phyloP scores from a whole-genome alignment of 2,797 vertebrate genomes.

The Hydrolagus colliei region DNA sequence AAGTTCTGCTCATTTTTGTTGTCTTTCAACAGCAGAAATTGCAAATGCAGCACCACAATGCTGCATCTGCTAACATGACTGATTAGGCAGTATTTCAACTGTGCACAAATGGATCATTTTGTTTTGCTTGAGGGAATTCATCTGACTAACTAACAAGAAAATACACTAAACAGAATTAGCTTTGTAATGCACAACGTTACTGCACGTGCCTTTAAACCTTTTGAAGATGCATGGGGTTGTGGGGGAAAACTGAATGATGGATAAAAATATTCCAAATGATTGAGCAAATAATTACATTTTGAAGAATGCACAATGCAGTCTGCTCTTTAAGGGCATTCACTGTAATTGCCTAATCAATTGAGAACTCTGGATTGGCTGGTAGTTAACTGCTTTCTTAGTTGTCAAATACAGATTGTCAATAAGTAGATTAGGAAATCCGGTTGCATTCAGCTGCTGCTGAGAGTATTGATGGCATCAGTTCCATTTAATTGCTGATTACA shows the following conservation, averaged over 20 bases:
- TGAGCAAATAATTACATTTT: not conserved
- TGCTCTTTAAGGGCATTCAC: not conserved
- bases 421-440: not conserved
- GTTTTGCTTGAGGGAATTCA: slow-evolving; percentile 2
- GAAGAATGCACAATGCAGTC: not conserved
- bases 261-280: not conserved
- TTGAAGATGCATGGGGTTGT: no score
- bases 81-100: slow-evolving; percentile 18
- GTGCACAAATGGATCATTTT: slow-evolving; percentile 25
- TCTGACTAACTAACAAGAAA: slow-evolving; percentile 15
- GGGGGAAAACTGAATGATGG: not conserved
- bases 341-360: not conserved
- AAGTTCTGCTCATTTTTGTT: slow-evolving; percentile 16
- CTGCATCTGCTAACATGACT: slow-evolving; percentile 22
- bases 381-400: not conserved
- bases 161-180: slow-evolving; percentile 23
- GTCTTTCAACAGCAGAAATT: not conserved
- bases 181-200: not conserved
- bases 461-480: not conserved
- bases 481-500: slow-evolving; percentile 9
- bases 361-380: not conserved
- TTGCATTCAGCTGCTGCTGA: not conserved
- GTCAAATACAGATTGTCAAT: not conserved
- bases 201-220: not conserved
- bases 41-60: not conserved